Conservation (phyloP, 1,140 invertebrate species). For the Vollenhovia emeryi region DNA sequence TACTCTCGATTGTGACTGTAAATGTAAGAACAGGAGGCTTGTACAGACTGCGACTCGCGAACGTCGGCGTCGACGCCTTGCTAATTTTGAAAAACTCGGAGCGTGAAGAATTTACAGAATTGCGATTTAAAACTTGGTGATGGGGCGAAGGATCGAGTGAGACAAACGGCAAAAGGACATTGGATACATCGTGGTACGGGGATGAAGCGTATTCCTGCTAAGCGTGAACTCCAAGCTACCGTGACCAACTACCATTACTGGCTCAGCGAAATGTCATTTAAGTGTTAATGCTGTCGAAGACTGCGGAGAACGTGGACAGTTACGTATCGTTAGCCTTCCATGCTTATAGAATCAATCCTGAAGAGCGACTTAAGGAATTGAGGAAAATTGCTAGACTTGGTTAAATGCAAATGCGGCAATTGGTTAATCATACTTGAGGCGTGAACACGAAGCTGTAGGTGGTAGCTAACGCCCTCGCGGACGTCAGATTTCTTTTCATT, state of each 20-base stretch:
- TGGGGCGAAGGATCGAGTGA: background rate
- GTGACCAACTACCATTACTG: slow-evolving; percentile 47
- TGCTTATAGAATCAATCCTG: slow-evolving; percentile 42
- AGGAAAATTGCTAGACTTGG: slow-evolving; percentile 33
- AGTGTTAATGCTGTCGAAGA: slow-evolving; percentile 24
- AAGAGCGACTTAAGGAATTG: slow-evolving; percentile 25
- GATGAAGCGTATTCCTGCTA: slow-evolving; percentile 35
- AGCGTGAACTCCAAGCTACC: slow-evolving; percentile 51
- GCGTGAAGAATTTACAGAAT: slow-evolving; percentile 13
- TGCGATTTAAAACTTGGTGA: slow-evolving; percentile 27
- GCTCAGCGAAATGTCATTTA: slow-evolving; percentile 18
- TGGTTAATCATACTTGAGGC: slow-evolving; percentile 63
- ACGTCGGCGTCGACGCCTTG: background rate
- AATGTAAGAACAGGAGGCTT: slow-evolving; percentile 55
- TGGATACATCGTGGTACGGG: background rate
- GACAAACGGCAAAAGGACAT: background rate
- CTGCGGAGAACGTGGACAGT: slow-evolving; percentile 8
- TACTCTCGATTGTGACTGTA: slow-evolving; percentile 84
- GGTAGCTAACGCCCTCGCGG: slow-evolving; percentile 65
- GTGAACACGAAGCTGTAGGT: slow-evolving; percentile 73
- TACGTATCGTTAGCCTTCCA: slow-evolving; percentile 41
- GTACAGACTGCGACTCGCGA: background rate
- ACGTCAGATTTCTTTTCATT: slow-evolving; percentile 63
- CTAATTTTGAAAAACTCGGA: slow-evolving; percentile 29
- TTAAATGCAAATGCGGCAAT: slow-evolving; percentile 54